Evolutionary conservation across 2,888 invertebrate species (phyloP), one percentile per base, ranked within the genome.

Genomic region (Parascotia fuliginaria): DNA sequence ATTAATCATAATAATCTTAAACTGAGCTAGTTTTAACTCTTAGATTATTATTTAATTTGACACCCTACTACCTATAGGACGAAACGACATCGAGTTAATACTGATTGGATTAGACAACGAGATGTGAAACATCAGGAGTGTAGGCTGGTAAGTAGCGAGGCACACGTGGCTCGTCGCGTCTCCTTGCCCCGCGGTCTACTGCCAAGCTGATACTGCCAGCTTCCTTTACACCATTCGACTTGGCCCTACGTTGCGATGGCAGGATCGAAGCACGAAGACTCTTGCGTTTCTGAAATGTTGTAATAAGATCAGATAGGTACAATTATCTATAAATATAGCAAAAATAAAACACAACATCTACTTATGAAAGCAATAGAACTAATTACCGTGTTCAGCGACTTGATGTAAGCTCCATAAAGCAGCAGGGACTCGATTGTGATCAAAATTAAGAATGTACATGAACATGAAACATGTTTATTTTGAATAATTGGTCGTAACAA

Each of bases 221-320:
- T 81, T 96, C 96, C 73, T 95, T 95, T 34, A 96, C 94, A 4
- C 96, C 96, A 73, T 96, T 96, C 11, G 96, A 95, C 85, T 96
- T 96, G 42, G 95, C 94, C 27, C 96, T 94, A 27, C 97, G 94
- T 84, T 97, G 97, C 60, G 95, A 93, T n/a, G 93, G 94, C 69
- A 96, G 94, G 66, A 97, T 93, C 0, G 97, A 95, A 38, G 97
- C 96, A 42, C 97, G 94, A 63, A 98, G 87, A 0, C 96, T 95
- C 89, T 97, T 97, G 43, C 98, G 95, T 93, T 98, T 98, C 98
- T 98, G 92, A 53, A 24, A 24, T 9, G 24, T 24, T 24, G 7
- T 9, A 24, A 24, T 1, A 24, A 24, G 24, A 7, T 24, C 24
- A 7, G 4, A 24, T 24, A 55, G 65, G 55, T 60, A 44, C 38